phyloP scores from a whole-genome alignment of 2,113 vertebrate species.

The Nesogale talazaci region DNA sequence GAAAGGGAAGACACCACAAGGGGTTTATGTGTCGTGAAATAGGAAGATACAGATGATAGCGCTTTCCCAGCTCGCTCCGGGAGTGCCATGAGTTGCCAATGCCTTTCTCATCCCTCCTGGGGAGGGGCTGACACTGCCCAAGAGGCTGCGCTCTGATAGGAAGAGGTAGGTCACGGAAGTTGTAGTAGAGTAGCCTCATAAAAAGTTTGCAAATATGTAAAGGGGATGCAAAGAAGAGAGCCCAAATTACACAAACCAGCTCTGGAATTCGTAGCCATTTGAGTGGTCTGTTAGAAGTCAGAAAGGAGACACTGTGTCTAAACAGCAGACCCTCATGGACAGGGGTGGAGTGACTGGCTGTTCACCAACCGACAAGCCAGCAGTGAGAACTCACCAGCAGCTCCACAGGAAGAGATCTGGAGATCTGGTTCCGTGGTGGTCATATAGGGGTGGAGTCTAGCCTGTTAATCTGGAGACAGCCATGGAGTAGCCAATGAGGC shows the following conservation, averaged over 20 bases:
- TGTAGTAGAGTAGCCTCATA: background rate
- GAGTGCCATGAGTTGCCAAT: background rate
- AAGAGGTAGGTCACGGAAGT: background rate
- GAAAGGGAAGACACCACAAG: background rate
- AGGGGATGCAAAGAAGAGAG: constrained; percentile 9
- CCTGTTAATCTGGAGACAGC: no score
- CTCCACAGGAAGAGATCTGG: background rate
- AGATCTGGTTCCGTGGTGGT: no score
- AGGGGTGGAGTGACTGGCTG: background rate
- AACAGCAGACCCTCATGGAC: background rate
- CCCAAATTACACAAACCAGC: background rate
- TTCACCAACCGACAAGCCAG: no score
- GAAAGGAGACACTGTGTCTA: background rate
- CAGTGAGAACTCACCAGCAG: background rate
- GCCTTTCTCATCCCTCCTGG: background rate
- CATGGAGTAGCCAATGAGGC: no score
- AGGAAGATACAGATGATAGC: background rate
- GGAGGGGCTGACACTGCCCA: background rate
- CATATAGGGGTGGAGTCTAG: no score
- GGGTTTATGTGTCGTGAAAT: background rate
- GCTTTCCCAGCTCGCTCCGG: background rate
- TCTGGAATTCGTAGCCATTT: background rate
- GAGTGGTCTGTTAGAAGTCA: background rate
- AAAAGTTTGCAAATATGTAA: background rate
- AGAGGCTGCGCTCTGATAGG: background rate